These are phyloP conservation scores for Cassiopea xamachana DNA, from an alignment of 30 jellyfish, hydroid and myxozoan genomes.

Conservation along the genomic window DNA sequence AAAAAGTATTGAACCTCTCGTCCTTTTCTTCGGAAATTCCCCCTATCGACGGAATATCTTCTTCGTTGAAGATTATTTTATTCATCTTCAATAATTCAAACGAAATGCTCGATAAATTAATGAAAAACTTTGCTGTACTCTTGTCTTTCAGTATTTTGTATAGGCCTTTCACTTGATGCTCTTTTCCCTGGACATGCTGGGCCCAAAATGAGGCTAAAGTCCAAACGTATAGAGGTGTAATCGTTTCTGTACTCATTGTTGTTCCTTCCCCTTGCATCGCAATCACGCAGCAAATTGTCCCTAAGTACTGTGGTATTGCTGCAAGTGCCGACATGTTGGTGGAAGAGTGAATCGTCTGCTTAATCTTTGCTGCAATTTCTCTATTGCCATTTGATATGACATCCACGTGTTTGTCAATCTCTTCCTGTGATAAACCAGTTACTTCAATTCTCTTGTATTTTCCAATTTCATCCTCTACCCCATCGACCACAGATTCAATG, in stretches of 20 bases:
- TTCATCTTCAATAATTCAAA: not conserved
- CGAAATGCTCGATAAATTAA: not conserved
- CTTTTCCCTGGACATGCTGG: slow-evolving; percentile 3
- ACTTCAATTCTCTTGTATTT: slow-evolving; percentile 16
- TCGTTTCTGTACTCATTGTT: not conserved
- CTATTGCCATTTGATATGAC: not conserved
- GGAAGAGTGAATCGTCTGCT: not conserved
- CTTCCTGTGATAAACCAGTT: not conserved
- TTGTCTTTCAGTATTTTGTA: not conserved
- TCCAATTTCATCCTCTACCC: not conserved
- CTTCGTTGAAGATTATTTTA: not conserved
- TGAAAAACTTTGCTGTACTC: not conserved
- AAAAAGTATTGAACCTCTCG: not conserved
- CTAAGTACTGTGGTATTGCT: slow-evolving; percentile 14
- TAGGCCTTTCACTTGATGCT: not conserved
- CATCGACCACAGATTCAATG: slow-evolving; percentile 3
- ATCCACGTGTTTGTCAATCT: not conserved
- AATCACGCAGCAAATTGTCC: slow-evolving; percentile 7
- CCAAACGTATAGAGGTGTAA: slow-evolving; percentile 19
- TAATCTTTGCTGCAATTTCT: not conserved
- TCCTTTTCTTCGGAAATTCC: not conserved
- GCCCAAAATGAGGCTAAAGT: slow-evolving; percentile 5
- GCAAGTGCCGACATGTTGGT: slow-evolving; percentile 20
- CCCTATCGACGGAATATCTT: not conserved
- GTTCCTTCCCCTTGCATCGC: not conserved